Conservation (phyloP, 2,113 vertebrate species). For the Pitta sordida region DNA sequence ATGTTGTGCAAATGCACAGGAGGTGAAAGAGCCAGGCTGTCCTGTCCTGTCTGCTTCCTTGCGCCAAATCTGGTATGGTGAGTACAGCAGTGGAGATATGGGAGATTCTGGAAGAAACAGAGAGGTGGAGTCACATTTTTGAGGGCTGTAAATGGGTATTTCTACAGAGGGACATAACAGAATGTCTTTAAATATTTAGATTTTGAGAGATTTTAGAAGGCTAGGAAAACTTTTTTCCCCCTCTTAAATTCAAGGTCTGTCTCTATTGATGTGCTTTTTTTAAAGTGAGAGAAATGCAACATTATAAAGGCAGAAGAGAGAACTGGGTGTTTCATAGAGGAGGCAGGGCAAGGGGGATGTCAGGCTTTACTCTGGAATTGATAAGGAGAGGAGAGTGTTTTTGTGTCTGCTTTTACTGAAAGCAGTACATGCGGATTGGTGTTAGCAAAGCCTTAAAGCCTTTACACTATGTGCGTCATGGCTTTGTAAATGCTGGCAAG, state of each 20-base stretch:
- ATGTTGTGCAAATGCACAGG: neutral
- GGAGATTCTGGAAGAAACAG: neutral
- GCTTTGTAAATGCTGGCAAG: neutral
- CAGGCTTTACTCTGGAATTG: neutral
- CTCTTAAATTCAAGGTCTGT: neutral
- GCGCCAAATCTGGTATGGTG: neutral
- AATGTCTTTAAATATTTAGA: neutral
- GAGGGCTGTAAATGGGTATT: neutral
- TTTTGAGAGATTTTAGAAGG: neutral
- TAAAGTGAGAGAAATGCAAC: neutral
- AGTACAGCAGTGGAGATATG: neutral
- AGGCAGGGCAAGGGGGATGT: neutral
- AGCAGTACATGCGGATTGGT: neutral
- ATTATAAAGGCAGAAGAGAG: neutral
- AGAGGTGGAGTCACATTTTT: neutral
- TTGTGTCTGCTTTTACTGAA: neutral
- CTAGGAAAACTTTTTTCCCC: neutral
- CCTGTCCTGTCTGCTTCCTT: neutral
- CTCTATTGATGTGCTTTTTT: neutral
- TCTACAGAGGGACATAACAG: neutral
- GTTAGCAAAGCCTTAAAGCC: neutral
- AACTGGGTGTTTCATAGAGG: neutral
- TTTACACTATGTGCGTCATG: neutral
- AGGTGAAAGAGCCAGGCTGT: neutral
- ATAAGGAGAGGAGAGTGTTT: neutral